Evolutionary conservation across 1,140 invertebrate species (phyloP), one percentile per base, ranked within the genome.

Genomic region (Bombus breviceps): DNA sequence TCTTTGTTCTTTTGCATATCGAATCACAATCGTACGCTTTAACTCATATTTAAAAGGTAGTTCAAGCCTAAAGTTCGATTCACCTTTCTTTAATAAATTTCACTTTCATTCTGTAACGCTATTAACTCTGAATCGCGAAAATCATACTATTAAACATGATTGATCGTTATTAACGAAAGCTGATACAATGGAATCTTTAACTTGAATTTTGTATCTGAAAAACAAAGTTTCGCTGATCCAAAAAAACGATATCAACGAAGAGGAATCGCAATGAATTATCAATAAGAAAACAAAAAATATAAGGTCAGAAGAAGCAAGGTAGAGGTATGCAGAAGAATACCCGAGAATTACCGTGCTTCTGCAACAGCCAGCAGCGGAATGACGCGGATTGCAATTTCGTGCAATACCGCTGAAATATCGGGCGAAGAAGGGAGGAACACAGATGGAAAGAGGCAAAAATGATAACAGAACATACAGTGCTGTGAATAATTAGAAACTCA

Each of bases 381-480:
- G 93, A 94, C 93, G 92, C 90, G 92, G 89, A 93, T 90, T 92
- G 93, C 93, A 94, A 94, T 94, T 94, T 94, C 91, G 89, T 93
- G 94, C 93, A 94, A 94, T 94, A 94, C 92, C 92, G 89, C 92
- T 91, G 91, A 93, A 92, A 94, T 94, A 94, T 93, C 91, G 89
- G 90, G 92, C 91, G 18, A 53, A 2, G 47, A 53, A 53, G 47
- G 47, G 22, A 53, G 47, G 22, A 53, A 22, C 18, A 8, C 18
- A 8, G 62, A 32, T 13, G n/a, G 5, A 64, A 32, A 13, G 62
- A 13, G 39, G 25, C 28, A 28, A 12, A 15, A 41, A 37, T 32
- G 62, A 32, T 64, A 53, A 4, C n/a, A 18, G 37, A 77, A 13
- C 47, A 0, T 18, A 47, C 47, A 47, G 47, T 6, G 15, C 18